Evolutionary conservation across 2,888 invertebrate genomes (phyloP), one percentile per base, ranked within the genome.

Genomic region (Sinelater perroti): DNA sequence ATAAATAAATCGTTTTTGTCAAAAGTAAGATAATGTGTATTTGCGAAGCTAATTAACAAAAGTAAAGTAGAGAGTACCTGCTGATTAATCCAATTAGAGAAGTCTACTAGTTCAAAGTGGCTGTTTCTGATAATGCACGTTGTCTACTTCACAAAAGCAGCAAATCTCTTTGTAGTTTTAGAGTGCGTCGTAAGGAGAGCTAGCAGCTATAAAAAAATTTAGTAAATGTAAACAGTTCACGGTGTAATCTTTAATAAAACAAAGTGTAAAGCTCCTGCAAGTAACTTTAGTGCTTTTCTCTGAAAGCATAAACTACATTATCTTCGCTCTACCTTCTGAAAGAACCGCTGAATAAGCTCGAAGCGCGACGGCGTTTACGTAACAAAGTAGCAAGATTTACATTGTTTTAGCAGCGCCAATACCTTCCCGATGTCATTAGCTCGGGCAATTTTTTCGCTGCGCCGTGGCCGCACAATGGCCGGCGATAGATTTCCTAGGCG

Each of bases 241-340:
- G 35, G 54, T 45, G 45, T 50, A 54, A 59, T 59, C 54, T 49
- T 58, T 58, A 58, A 52, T 55, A 56, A 60, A 55, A 60, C 51
- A 35, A 60, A 55, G 42, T 55, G 51, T 50, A 60, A 55, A 51
- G 55, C 55, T 55, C 36, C 49, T 28, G 21, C 30, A 17, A 55
- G 60, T 55, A 55, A 60, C 51, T 60, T 60, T 60, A 60, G 51
- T 60, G 59, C 63, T 57, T 64, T 65, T 64, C 65, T 56, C 49
- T 52, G 63, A 64, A 65, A 62, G 61, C 63, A 65, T 65, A 65
- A 65, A 65, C 63, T 63, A 60, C 65, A 65, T 65, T 65, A 65
- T 65, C 63, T 61, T 36, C 60, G 63, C 58, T 64, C 61, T 63
- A 65, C 65, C 63, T 62, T 61, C 60, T 55, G 54, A 64, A 64